These are phyloP conservation scores for Clusia tigrina DNA, from an alignment of 2,888 invertebrate species.

Conservation along the genomic window DNA sequence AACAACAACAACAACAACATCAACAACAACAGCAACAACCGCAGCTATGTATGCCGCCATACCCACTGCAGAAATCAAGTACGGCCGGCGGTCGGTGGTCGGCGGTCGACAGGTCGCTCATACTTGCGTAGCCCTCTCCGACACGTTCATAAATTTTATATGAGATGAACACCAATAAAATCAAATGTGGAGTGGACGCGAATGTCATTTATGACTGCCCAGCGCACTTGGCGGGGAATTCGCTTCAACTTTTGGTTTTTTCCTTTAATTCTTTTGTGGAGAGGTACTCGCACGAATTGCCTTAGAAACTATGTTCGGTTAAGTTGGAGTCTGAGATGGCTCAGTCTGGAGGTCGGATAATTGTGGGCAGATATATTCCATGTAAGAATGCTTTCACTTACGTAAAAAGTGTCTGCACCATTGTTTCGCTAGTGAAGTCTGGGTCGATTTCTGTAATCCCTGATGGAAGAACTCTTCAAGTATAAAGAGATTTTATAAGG, in stretches of 20 bases:
- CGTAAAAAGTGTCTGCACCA: too few relatives aligned
- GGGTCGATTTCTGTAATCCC: too few relatives aligned
- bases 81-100: not conserved
- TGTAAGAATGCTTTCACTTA: too few relatives aligned
- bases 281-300: not conserved
- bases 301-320: not conserved
- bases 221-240: conserved; percentile 2
- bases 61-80: not conserved
- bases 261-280: not conserved
- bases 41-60: not conserved
- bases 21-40: not conserved
- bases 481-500: too few relatives aligned
- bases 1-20: not conserved
- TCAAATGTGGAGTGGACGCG: not conserved
- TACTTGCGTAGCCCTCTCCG: too few relatives aligned
- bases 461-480: too few relatives aligned
- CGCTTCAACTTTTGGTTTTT: not conserved
- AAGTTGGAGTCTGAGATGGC: not conserved
- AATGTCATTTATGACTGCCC: conserved; percentile 11
- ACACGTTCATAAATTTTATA: conserved; percentile 24
- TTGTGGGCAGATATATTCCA: too few relatives aligned
- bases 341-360: too few relatives aligned
- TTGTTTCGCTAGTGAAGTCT: too few relatives aligned
- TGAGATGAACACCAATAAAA: conserved; percentile 34
- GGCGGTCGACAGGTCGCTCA: too few relatives aligned